A percentile compares a stretch with the other conserved stretches of the same genome.
Evolutionary conservation across 2,888 invertebrate species (phyloP).

Genomic region (Phragmatobia fuliginosa): DNA sequence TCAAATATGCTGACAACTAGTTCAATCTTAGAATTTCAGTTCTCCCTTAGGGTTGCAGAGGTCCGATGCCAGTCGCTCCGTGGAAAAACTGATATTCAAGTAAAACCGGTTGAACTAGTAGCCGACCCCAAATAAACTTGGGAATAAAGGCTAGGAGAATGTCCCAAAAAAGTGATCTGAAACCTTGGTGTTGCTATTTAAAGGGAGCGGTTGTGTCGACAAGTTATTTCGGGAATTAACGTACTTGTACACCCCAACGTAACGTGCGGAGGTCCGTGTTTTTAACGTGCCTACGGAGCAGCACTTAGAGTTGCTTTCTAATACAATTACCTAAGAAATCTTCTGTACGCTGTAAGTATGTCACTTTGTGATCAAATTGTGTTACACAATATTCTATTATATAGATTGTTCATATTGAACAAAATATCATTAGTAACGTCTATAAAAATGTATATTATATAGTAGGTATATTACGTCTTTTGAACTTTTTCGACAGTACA

Average conservation of each 20-base stretch:
- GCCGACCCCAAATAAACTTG: too few relatives aligned
- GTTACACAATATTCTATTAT: neutral
- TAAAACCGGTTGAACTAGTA: too few relatives aligned
- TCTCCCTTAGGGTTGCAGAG: too few relatives aligned
- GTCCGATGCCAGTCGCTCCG: too few relatives aligned
- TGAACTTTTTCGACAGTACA: too few relatives aligned
- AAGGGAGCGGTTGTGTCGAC: constrained; percentile 73
- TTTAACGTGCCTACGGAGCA: constrained; percentile 48
- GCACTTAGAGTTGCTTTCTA: constrained; percentile 43
- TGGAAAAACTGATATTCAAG: too few relatives aligned
- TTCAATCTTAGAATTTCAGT: too few relatives aligned
- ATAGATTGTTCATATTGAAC: neutral
- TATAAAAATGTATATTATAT: neutral
- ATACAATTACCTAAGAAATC: constrained; percentile 40
- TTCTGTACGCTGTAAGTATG: constrained; percentile 4
- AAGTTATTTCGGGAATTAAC: constrained; percentile 82
- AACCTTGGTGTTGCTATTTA: constrained; percentile 42
- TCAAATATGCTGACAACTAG: too few relatives aligned
- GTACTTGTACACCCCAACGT: constrained; percentile 60
- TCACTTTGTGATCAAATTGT: constrained; percentile 7
- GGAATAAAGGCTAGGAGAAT: too few relatives aligned
- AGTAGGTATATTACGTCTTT: too few relatives aligned
- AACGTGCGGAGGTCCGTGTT: constrained; percentile 47
- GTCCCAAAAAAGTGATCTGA: neutral
- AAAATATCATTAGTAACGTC: neutral